Percentiles rank a stretch among this genome's conserved stretches.
These are phyloP conservation scores for Ammospiza nelsoni DNA, from an alignment of 2,113 vertebrate species.

Conservation along the genomic window DNA sequence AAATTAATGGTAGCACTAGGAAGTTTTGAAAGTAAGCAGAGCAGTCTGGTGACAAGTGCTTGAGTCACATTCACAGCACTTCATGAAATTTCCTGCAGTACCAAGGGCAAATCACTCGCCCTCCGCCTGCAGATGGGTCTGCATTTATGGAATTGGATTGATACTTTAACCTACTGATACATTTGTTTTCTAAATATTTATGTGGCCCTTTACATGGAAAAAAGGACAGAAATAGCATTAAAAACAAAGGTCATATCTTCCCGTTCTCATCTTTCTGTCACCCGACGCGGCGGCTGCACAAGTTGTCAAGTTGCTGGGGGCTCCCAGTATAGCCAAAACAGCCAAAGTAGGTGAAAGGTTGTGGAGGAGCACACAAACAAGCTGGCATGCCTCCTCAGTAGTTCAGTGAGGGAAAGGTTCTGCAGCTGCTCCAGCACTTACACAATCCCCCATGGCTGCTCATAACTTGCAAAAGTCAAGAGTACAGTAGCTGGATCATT, in stretches of 20 bases:
- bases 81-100: not conserved
- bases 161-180: not conserved
- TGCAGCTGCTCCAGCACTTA: not conserved
- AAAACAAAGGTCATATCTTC: conserved; percentile 1
- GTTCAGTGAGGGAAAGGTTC: conserved; percentile 57
- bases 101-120: accelerated
- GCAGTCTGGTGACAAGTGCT: not conserved
- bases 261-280: conserved; percentile 19
- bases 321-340: not conserved
- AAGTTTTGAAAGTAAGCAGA: not conserved
- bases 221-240: not conserved
- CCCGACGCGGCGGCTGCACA: not conserved
- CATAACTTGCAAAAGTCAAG: conserved; percentile 21
- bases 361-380: conserved; percentile 31
- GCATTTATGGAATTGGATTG: not conserved
- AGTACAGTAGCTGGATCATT: conserved; percentile 42
- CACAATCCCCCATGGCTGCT: not conserved
- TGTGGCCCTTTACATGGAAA: not conserved
- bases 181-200: not conserved
- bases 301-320: not conserved
- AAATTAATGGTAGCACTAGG: not conserved
- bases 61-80: accelerated
- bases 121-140: not conserved
- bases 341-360: conserved; percentile 61
- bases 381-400: not conserved